Percentiles rank a stretch among this genome's conserved stretches.
Conservation (phyloP, 2,888 invertebrate species). For the Strigamia maritima region DNA sequence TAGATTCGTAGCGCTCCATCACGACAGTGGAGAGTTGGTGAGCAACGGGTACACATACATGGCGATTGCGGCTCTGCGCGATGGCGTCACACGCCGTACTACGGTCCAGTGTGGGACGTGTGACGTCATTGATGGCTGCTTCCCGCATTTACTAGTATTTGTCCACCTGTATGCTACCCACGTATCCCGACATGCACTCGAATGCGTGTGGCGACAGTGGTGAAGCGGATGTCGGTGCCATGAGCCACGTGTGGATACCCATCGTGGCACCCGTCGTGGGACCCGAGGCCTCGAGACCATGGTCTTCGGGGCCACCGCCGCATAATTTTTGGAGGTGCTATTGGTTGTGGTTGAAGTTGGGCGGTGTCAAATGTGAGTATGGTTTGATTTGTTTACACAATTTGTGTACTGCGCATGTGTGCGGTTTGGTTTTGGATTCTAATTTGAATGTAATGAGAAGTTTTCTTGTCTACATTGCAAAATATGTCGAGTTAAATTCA, state of each 20-base stretch:
- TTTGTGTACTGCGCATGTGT: not conserved
- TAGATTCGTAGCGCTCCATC: constrained; percentile 8
- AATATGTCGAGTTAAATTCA: no score
- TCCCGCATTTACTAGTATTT: not conserved
- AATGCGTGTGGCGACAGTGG: not conserved
- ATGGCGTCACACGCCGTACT: constrained; percentile 9
- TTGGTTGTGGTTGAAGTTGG: constrained; percentile 1
- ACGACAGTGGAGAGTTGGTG: constrained; percentile 1
- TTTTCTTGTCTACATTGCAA: no score
- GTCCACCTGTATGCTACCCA: constrained; percentile 19
- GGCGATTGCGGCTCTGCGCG: not conserved
- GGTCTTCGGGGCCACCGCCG: not conserved
- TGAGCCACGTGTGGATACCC: constrained; percentile 20
- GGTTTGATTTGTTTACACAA: not conserved
- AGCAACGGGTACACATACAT: not conserved
- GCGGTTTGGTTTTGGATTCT: not conserved
- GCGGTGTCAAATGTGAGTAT: not conserved
- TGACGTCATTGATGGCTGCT: constrained; percentile 19
- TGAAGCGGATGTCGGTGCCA: constrained; percentile 7
- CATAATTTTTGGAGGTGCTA: constrained; percentile 6
- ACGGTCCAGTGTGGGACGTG: constrained; percentile 16
- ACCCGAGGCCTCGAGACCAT: not conserved
- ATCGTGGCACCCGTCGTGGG: not conserved
- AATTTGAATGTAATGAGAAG: not conserved
- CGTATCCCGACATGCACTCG: not conserved